Percentiles rank a stretch among this genome's conserved stretches.
These are phyloP conservation scores for Jaculus jaculus DNA, from an alignment of 2,113 vertebrate genomes.

Conservation along the genomic window DNA sequence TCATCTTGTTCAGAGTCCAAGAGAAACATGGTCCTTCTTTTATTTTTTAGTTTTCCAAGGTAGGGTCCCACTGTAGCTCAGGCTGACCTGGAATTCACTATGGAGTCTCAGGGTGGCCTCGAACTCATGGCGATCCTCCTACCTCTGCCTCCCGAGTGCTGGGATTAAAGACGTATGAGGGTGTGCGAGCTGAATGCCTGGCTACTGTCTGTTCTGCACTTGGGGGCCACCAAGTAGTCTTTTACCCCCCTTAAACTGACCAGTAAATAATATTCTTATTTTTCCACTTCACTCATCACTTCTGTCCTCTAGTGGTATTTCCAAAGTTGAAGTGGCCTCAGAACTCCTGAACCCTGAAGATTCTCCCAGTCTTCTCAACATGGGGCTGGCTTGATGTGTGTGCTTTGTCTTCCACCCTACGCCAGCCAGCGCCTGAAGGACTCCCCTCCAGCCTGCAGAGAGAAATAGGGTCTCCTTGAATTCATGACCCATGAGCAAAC, in stretches of 20 bases:
- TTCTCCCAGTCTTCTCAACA: not conserved
- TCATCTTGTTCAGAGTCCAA: not conserved
- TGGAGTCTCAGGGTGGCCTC: no score
- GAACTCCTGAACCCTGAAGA: not conserved
- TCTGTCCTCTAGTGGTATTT: not conserved
- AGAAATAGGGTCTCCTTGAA: no score
- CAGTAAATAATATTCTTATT: not conserved
- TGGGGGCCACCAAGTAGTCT: not conserved
- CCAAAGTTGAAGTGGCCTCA: not conserved
- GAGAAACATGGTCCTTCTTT: not conserved
- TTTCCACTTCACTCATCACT: not conserved
- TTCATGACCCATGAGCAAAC: no score
- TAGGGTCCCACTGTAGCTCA: no score
- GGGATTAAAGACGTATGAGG: no score
- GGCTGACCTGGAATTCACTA: no score
- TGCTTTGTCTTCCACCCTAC: accelerated
- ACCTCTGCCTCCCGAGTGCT: no score
- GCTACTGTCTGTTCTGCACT: not conserved
- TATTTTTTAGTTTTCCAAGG: no score
- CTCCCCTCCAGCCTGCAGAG: no score
- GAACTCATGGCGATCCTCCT: no score
- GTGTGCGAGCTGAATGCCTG: no score
- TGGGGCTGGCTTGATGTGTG: accelerated
- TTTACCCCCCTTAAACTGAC: not conserved
- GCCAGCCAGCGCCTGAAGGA: no score